Evolutionary conservation across 2,797 vertebrate species (phyloP).

Genomic region (Galagoides demidoff): DNA sequence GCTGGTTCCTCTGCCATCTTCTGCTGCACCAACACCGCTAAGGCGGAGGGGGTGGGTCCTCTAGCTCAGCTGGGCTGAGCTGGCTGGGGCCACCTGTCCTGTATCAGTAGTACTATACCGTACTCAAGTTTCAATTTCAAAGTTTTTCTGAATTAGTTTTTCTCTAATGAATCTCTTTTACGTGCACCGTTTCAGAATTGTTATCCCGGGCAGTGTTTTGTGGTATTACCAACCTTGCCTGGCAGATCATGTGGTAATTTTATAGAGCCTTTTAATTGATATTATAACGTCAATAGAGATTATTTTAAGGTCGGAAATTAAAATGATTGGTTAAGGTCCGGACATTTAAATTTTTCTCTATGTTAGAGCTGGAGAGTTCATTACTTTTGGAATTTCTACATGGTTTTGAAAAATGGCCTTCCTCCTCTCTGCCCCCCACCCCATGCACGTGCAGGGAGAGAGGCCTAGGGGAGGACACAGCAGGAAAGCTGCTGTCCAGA

Average conservation of each 20-base stretch:
- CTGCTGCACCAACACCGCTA: too few species aligned
- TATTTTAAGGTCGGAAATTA: not conserved
- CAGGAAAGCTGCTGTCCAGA: not conserved
- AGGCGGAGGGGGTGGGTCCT: too few species aligned
- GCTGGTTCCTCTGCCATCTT: too few species aligned
- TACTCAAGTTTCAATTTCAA: not conserved
- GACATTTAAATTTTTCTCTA: too few species aligned
- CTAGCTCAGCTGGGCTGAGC: too few species aligned
- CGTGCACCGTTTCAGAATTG: not conserved
- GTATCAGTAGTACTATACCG: not conserved
- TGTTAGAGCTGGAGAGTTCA: not conserved
- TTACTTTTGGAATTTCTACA: not conserved
- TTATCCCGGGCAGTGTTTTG: not conserved
- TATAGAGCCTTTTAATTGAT: not conserved
- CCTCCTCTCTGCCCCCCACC: not conserved
- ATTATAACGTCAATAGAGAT: not conserved
- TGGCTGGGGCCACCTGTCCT: too few species aligned
- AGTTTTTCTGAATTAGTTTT: not conserved
- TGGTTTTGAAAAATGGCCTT: not conserved
- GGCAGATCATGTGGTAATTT: not conserved
- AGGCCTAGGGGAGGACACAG: not conserved
- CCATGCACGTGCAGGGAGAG: too few species aligned
- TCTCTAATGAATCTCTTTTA: not conserved
- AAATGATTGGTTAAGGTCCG: not conserved
- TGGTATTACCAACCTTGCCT: not conserved